Conservation (phyloP, 2,888 invertebrate genomes). For the Cheilosia variabilis region DNA sequence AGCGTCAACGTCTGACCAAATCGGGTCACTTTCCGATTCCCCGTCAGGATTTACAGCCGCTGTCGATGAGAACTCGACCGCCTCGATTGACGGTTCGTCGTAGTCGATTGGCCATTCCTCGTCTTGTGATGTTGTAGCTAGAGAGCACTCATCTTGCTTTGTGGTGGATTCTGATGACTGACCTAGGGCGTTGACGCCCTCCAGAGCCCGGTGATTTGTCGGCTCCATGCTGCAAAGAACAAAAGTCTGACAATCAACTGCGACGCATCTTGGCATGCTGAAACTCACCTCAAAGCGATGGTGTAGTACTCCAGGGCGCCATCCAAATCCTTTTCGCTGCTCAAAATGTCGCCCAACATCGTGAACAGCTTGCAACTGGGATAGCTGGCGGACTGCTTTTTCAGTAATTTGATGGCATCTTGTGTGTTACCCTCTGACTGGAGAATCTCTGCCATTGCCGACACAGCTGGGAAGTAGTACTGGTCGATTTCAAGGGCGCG, state of each 20-base stretch:
- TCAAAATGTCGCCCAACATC: conserved; percentile 81
- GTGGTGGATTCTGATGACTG: conserved; percentile 77
- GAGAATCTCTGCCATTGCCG: conserved; percentile 88
- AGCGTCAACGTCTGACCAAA: conserved; percentile 87
- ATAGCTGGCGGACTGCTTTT: conserved; percentile 85
- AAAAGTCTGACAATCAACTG: background rate
- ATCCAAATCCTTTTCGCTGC: conserved; percentile 80
- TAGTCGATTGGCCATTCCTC: conserved; percentile 81
- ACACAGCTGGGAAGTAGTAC: conserved; percentile 89
- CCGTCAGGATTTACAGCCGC: conserved; percentile 83
- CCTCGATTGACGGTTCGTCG: conserved; percentile 81
- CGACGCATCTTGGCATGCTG: background rate
- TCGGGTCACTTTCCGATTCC: conserved; percentile 86
- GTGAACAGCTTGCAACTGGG: conserved; percentile 81
- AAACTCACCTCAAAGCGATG: conserved; percentile 79
- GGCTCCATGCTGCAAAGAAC: conserved; percentile 80
- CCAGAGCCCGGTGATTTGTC: conserved; percentile 80
- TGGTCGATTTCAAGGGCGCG: conserved; percentile 90
- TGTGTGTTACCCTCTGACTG: conserved; percentile 87
- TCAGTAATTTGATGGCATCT: conserved; percentile 88
- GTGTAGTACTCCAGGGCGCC: conserved; percentile 82
- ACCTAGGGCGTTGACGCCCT: conserved; percentile 81
- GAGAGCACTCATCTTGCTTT: conserved; percentile 76
- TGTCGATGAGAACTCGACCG: conserved; percentile 81
- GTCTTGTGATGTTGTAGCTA: conserved; percentile 78